These are phyloP conservation scores for Imbricaverruca yamaguchii DNA, from an alignment of 2,888 invertebrate genomes.

Conservation along the genomic window DNA sequence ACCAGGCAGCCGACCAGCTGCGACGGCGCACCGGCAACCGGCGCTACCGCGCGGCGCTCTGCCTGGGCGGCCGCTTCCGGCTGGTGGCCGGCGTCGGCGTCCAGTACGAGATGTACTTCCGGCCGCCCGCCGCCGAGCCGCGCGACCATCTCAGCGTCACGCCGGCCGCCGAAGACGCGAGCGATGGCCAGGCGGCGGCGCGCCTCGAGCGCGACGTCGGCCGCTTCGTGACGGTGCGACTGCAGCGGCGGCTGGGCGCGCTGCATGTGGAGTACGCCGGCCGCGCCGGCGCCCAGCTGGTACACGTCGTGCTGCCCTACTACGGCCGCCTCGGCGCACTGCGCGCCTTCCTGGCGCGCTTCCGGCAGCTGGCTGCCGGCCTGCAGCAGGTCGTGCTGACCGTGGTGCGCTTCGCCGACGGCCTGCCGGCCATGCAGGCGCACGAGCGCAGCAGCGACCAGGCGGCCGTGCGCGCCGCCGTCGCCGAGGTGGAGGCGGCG, in stretches of 20 bases:
- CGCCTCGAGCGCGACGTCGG: too few relatives aligned
- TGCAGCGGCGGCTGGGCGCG: neutral
- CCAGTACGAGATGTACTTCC: constrained; percentile 2
- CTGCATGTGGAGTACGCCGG: neutral
- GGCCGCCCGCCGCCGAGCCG: neutral
- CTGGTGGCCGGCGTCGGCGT: neutral
- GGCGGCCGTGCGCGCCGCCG: neutral
- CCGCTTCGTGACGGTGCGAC: neutral
- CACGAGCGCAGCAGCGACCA: neutral
- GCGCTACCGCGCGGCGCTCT: neutral
- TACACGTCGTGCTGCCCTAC: neutral
- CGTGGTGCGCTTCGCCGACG: neutral
- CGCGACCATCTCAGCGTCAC: too few relatives aligned
- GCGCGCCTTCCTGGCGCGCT: neutral
- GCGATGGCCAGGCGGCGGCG: too few relatives aligned
- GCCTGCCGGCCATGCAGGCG: neutral
- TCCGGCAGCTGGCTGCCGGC: neutral
- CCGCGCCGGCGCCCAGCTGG: neutral
- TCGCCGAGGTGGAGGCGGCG: neutral
- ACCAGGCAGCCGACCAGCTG: neutral
- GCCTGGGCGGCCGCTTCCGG: neutral
- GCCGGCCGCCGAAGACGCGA: too few relatives aligned
- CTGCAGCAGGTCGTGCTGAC: neutral
- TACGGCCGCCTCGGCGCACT: neutral
- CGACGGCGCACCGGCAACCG: neutral